A percentile compares a stretch with the other conserved stretches of the same genome.
These are phyloP conservation scores for Festucalex cinctus DNA, from an alignment of 2,113 vertebrate species.

Conservation along the genomic window DNA sequence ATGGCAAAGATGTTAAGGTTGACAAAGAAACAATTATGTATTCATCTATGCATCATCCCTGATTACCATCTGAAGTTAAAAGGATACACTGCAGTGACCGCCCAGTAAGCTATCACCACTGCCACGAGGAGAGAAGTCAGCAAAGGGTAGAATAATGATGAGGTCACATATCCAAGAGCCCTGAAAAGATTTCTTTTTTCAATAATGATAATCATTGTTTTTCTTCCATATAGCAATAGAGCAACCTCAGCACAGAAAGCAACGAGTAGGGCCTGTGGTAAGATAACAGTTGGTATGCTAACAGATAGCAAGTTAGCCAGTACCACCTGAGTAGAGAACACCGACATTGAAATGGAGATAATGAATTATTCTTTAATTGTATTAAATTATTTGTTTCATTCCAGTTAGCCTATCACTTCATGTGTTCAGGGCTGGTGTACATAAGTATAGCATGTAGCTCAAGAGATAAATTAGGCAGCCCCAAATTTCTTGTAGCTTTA, in stretches of 20 bases:
- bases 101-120: constrained; percentile 92
- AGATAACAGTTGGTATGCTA: not conserved
- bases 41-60: not conserved
- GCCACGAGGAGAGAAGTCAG: constrained; percentile 86
- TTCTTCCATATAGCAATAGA: too few species aligned
- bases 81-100: constrained; percentile 94
- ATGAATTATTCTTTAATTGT: too few species aligned
- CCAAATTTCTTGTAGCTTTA: too few species aligned
- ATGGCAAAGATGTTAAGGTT: constrained; percentile 58
- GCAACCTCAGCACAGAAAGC: too few species aligned
- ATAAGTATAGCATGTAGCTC: too few species aligned
- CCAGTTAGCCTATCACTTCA: too few species aligned
- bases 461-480: too few species aligned
- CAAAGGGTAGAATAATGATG: constrained; percentile 84
- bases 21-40: not conserved
- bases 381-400: too few species aligned
- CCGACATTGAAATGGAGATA: too few species aligned
- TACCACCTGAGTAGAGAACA: too few species aligned
- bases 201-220: not conserved
- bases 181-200: constrained; percentile 55
- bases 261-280: too few species aligned
- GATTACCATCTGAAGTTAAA: not conserved
- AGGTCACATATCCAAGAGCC: constrained; percentile 88
- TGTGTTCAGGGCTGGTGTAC: too few species aligned
- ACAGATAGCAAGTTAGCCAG: not conserved